A percentile compares a stretch with the other conserved stretches of the same genome.
Conservation (phyloP, 1,140 invertebrate species). For the Gonatopus flavifemur region DNA sequence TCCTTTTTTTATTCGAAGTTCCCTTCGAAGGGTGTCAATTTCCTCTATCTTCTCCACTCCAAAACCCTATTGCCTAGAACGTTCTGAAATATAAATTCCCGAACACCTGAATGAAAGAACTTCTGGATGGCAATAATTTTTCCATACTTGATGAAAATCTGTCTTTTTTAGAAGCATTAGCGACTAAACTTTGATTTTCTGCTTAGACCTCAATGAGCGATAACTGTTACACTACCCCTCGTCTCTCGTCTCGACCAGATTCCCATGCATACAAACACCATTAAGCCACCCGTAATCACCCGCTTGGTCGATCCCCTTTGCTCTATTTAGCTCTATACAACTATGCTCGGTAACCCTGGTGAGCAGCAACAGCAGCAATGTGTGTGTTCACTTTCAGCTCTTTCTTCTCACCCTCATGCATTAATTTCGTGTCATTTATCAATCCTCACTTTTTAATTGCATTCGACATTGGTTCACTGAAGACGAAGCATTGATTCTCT, state of each 20-base stretch:
- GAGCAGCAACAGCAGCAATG: neutral
- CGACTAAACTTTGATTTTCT: constrained; percentile 23
- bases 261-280: constrained; percentile 52
- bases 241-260: constrained; percentile 24
- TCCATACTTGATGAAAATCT: no score
- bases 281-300: constrained; percentile 49
- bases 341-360: constrained; percentile 17
- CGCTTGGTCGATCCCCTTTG: constrained; percentile 21
- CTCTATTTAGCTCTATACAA: constrained; percentile 13
- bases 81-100: no score
- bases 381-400: constrained; percentile 12
- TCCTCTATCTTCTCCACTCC: no score
- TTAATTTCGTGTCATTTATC: constrained; percentile 56
- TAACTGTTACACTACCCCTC: constrained; percentile 29
- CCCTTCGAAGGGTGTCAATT: no score
- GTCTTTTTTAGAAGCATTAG: no score
- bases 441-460: constrained; percentile 58
- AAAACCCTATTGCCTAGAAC: no score
- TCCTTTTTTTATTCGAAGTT: no score
- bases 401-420: constrained; percentile 27
- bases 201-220: constrained; percentile 22
- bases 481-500: no score
- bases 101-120: no score
- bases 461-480: constrained; percentile 31
- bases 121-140: no score